Evolutionary conservation across 1,140 invertebrate species (phyloP), one percentile per base, ranked within the genome.

Genomic region (Periplaneta americana): DNA sequence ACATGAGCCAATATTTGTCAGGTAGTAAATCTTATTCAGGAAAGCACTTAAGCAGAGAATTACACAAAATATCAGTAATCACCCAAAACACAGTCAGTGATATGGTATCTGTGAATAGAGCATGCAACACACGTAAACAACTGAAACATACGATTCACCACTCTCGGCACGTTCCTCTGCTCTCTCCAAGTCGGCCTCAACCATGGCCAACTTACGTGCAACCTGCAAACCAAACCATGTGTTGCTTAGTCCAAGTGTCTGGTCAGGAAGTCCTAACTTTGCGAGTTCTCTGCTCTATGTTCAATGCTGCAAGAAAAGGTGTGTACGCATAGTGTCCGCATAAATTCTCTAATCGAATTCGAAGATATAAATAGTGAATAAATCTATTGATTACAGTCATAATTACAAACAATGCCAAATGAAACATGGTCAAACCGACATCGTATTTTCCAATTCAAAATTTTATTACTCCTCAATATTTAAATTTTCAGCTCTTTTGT

Each of bases 181-280:
- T 92, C 98, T 96, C 91, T 99, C 99, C 90, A 99, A 93, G 92
- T 99, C 99, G 90, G 98, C 98, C 93, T 99, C 99, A 94, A 99
- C 98, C 97, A 99, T 99, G 91, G 99, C 99, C 94, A 99, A 96
- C 94, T 99, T 99, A 97, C 98, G 98, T 93, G 99, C 98, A 89
- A 99, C 98, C 99, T 99, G 92, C 88, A 88, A 82, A 35, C 10
- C 18, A 81, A 74, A 80, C 66, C 66, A 74, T 34, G 78, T 39
- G 28, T 80, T 31, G 34, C 36, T 32, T 32, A 35, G 32, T 18
- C n/a, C n/a, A n/a, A n/a, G n/a, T n/a, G n/a, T n/a, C n/a, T n/a
- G n/a, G n/a, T n/a, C n/a, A n/a, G n/a, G n/a, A n/a, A n/a, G n/a
- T n/a, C n/a, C n/a, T n/a, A n/a, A n/a, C n/a, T n/a, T n/a, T n/a